Evolutionary conservation across 2,113 vertebrate species (phyloP).

Genomic region (Silurus glanis): DNA sequence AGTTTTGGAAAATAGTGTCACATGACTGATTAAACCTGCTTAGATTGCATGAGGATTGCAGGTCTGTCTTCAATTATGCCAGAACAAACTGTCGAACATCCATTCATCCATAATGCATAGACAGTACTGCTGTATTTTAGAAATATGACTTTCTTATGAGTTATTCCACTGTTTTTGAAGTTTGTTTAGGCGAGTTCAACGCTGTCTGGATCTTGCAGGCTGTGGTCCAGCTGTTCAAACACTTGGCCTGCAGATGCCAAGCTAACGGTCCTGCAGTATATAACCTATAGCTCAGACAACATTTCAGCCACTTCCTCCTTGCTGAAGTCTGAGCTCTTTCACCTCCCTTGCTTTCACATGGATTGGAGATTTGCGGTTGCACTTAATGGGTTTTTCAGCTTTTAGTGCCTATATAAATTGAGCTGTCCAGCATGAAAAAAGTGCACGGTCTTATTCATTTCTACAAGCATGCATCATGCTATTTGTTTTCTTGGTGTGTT

Average conservation of each 20-base stretch:
- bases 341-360: conserved; percentile 2
- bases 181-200: conserved; percentile 41
- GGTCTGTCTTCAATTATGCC: conserved; percentile 16
- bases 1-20: conserved; percentile 14
- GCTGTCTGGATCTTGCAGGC: conserved; percentile 29
- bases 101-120: conserved; percentile 6
- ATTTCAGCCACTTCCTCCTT: conserved; percentile 31
- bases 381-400: conserved; percentile 8
- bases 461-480: conserved; percentile 11
- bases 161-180: conserved; percentile 46
- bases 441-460: neutral
- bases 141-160: conserved; percentile 37
- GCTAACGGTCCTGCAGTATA: conserved; percentile 18
- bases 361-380: neutral
- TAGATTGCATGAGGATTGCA: conserved; percentile 7
- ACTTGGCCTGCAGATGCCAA: conserved; percentile 40
- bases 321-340: conserved; percentile 3
- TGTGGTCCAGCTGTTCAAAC: conserved; percentile 46
- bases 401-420: conserved; percentile 6
- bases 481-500: neutral
- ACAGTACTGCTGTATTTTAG: conserved; percentile 21
- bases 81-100: conserved; percentile 12
- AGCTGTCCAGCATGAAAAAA: conserved; percentile 13
- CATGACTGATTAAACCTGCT: conserved; percentile 24
- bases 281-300: conserved; percentile 12